Percentiles rank a stretch among this genome's conserved stretches.
phyloP scores from a whole-genome alignment of 2,113 vertebrate species.

The Phycodurus eques region DNA sequence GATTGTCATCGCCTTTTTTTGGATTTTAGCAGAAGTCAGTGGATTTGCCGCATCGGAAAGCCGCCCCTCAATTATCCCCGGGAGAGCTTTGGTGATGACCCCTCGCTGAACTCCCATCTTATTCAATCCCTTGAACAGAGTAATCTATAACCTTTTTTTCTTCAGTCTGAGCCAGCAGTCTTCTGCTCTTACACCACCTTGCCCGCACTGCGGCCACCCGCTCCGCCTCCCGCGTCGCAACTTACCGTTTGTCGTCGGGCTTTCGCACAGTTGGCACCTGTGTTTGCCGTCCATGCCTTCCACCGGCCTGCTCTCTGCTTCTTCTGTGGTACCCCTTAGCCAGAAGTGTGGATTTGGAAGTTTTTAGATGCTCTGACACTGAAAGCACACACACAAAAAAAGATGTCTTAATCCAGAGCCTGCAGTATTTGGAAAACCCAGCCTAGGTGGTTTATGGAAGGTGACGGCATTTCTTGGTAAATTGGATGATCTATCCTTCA shows the following conservation, averaged over 20 bases:
- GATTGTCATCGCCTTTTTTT: conserved; percentile 20
- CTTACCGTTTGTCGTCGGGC: conserved; percentile 37
- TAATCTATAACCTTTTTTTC: conserved; percentile 5
- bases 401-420: too few species aligned
- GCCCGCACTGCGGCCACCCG: conserved; percentile 9
- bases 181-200: conserved; percentile 4
- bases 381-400: too few species aligned
- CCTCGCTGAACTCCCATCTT: background rate
- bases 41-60: background rate
- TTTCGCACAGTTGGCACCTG: conserved; percentile 54
- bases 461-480: too few species aligned
- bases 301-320: conserved; percentile 9
- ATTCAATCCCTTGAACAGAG: background rate
- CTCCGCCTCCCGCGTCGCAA: conserved; percentile 5
- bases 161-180: conserved; percentile 1
- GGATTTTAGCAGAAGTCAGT: conserved; percentile 12
- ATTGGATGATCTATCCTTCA: too few species aligned
- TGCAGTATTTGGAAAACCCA: too few species aligned
- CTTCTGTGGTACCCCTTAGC: conserved; percentile 10
- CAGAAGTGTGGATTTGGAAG: background rate
- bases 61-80: background rate
- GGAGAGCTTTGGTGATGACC: background rate
- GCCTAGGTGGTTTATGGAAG: too few species aligned
- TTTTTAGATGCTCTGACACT: background rate
- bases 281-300: conserved; percentile 14